These are phyloP conservation scores for Acanthaster planci DNA, from an alignment of 35 echinoderm and acorn worm genomes.

Conservation along the genomic window DNA sequence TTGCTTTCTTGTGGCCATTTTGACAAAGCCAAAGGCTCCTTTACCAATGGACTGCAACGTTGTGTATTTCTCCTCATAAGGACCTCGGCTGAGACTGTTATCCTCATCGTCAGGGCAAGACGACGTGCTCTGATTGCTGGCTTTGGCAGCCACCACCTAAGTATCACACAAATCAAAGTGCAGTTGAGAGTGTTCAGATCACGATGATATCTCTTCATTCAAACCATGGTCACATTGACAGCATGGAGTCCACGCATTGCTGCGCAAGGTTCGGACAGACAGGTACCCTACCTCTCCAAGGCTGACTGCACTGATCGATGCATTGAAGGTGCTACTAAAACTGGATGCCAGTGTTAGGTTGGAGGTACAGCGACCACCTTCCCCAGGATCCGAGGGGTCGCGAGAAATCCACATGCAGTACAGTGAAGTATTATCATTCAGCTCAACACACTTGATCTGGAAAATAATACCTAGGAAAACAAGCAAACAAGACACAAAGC, in stretches of 20 bases:
- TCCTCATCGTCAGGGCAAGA: constrained; percentile 60
- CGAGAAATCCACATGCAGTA: constrained; percentile 96
- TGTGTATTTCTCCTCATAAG: constrained; percentile 70
- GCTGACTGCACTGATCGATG: constrained; percentile 56
- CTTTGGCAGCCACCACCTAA: constrained; percentile 66
- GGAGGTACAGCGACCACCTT: constrained; percentile 57
- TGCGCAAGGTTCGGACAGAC: too few relatives aligned
- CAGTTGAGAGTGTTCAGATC: too few relatives aligned
- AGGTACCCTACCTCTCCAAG: constrained; percentile 73
- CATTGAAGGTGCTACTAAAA: constrained; percentile 78
- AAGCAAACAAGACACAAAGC: constrained; percentile 6
- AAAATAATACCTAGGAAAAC: constrained; percentile 76
- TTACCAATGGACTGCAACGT: constrained; percentile 91
- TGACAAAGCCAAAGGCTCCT: constrained; percentile 98
- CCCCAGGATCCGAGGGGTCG: constrained; percentile 87
- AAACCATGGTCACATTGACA: too few relatives aligned
- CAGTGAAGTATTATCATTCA: constrained; percentile 67
- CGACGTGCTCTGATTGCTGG: constrained; percentile 17
- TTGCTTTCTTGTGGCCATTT: constrained; percentile 73
- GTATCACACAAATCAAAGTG: too few relatives aligned
- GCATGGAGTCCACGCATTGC: too few relatives aligned
- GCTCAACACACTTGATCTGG: constrained; percentile 72
- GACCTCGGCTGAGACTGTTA: constrained; percentile 57
- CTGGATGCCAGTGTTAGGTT: constrained; percentile 77
- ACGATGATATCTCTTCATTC: too few relatives aligned